Evolutionary conservation across 2,888 invertebrate species (phyloP).

Genomic region (Andricus curvator): DNA sequence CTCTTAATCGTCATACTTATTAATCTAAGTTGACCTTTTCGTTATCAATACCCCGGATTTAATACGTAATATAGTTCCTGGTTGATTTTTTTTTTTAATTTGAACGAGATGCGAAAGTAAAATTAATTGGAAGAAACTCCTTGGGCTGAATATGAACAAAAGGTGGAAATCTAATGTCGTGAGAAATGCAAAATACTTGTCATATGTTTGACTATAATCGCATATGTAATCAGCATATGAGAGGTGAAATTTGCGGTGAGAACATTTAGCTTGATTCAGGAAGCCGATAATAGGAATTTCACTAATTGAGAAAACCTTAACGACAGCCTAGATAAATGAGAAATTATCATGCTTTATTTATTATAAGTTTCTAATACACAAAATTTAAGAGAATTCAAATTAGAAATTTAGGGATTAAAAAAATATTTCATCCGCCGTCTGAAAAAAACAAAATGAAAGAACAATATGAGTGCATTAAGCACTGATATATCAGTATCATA

Average conservation of each 20-base stretch:
- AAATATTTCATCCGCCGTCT: neutral
- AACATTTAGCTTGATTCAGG: neutral
- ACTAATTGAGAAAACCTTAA: neutral
- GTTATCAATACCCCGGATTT: constrained; percentile 33
- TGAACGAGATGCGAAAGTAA: constrained; percentile 8
- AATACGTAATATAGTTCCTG: constrained; percentile 19
- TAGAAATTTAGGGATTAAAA: no score
- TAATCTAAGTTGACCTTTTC: constrained; percentile 24
- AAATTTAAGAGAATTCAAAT: no score
- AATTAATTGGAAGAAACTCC: neutral
- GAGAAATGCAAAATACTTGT: neutral
- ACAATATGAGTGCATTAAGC: neutral
- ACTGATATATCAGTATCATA: neutral
- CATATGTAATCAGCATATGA: neutral
- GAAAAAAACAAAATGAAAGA: neutral
- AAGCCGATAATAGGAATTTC: neutral
- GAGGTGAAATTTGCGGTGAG: neutral
- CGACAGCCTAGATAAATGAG: neutral
- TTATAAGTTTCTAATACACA: neutral
- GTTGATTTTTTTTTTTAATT: constrained; percentile 4
- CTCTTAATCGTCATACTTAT: constrained; percentile 18
- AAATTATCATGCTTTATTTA: neutral
- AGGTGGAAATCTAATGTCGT: constrained; percentile 2
- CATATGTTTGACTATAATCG: constrained; percentile 1
- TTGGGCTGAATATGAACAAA: constrained; percentile 1